Evolutionary conservation across 2,797 vertebrate species (phyloP).

Genomic region (Lepidocolaptes lacrymiger): DNA sequence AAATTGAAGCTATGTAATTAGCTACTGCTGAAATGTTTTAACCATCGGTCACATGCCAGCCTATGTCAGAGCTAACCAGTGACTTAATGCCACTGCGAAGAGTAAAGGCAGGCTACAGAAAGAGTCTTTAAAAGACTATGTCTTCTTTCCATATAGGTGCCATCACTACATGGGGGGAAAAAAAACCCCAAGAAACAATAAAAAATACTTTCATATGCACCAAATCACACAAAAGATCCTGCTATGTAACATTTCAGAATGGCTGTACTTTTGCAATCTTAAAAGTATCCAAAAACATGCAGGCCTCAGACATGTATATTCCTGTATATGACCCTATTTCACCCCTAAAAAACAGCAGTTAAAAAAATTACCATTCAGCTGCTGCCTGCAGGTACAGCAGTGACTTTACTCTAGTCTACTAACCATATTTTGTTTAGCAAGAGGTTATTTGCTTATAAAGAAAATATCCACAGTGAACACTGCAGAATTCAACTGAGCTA

Average conservation of each 20-base stretch:
- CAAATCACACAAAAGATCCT: background rate
- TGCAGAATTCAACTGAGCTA: background rate
- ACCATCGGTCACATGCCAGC: background rate
- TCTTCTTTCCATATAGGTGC: background rate
- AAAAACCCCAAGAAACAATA: background rate
- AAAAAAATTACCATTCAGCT: background rate
- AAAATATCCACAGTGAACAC: background rate
- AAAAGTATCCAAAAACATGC: background rate
- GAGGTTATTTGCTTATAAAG: background rate
- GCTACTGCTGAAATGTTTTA: background rate
- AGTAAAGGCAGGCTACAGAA: background rate
- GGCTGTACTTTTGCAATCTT: background rate
- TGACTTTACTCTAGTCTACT: background rate
- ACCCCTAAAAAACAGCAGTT: background rate
- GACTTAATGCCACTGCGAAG: background rate
- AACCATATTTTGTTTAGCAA: background rate
- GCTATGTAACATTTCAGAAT: background rate
- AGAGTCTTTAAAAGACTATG: background rate
- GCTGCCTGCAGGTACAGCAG: background rate
- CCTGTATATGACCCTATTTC: background rate
- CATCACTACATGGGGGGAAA: background rate
- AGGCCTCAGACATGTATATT: background rate
- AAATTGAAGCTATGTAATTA: background rate
- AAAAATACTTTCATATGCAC: background rate
- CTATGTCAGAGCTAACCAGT: background rate